phyloP scores from a whole-genome alignment of 2,113 vertebrate genomes.

The Gyps fulvus region DNA sequence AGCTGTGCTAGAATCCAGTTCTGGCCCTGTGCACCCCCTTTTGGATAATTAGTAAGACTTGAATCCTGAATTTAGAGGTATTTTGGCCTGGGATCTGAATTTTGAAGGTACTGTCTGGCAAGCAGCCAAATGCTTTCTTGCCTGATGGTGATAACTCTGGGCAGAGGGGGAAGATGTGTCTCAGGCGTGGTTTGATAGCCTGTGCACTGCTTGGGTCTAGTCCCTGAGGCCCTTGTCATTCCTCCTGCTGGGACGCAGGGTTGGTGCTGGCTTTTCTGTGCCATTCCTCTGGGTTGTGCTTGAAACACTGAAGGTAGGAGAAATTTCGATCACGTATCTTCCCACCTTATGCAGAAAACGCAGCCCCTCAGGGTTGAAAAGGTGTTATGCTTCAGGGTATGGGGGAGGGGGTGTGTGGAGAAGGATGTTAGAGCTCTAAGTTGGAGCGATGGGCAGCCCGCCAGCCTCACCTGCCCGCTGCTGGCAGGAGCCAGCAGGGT shows the following conservation, averaged over 20 bases:
- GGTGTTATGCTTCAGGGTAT: not conserved
- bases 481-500: not conserved
- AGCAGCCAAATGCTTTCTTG: not conserved
- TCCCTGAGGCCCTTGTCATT: not conserved
- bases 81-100: not conserved
- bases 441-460: not conserved
- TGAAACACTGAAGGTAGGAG: not conserved
- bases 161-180: not conserved
- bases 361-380: not conserved
- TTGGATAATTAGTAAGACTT: not conserved
- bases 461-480: not conserved
- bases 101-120: not conserved
- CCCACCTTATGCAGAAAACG: fast-evolving
- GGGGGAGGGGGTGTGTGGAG: not conserved
- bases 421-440: not conserved
- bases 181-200: not conserved
- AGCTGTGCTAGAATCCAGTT: not conserved
- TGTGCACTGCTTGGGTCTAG: not conserved
- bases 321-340: fast-evolving
- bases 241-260: not conserved
- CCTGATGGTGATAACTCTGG: fast-evolving
- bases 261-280: not conserved
- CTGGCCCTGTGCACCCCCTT: not conserved
- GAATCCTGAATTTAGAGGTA: not conserved
- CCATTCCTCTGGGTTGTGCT: fast-evolving